Evolutionary conservation across 2,888 invertebrate genomes (phyloP), one percentile per base, ranked within the genome.

Genomic region (Hyles lineata): DNA sequence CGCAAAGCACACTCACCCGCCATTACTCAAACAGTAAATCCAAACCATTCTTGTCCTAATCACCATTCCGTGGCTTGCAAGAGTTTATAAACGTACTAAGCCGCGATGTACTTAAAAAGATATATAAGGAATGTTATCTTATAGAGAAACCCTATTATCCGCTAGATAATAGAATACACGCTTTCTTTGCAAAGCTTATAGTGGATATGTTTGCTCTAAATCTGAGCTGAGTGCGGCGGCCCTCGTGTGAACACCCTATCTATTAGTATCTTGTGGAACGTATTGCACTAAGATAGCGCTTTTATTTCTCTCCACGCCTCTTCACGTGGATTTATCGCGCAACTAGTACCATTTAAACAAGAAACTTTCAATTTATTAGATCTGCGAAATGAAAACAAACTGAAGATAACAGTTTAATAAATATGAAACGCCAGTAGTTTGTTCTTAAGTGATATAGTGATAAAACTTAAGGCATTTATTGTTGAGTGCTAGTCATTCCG

Each of bases 221-320:
- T 84, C 82, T 80, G 75, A 80, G 80, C 79, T 82, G 55, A 55
- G 80, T 81, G 79, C 80, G 80, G 77, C 78, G 17, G 70, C 74
- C 76, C 75, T 69, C 72, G 79, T 75, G 80, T 77, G 78, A 81
- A 80, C 80, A 78, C 52, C 70, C 19, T 71, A 71, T 61, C 58
- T 85, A 86, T 85, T 84, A 82, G 82, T 67, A 50, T 23, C 84
- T 84, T 74, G 82, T 82, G 70, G 82, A 87, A 89, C 83, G 81
- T 86, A 89, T 86, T 83, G 87, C 86, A 85, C 80, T 79, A 80
- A 86, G 86, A 89, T 88, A 88, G 86, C 84, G 82, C 84, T 87
- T 89, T 90, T 89, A 89, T 89, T 87, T 86, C 85, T 82, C 83
- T 79, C 78, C 75, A 75, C 78, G 77, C 76, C 77, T 83, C 82